Evolutionary conservation across 2,113 vertebrate species (phyloP), one percentile per base, ranked within the genome.

Genomic region (Dolichotis patagonum): DNA sequence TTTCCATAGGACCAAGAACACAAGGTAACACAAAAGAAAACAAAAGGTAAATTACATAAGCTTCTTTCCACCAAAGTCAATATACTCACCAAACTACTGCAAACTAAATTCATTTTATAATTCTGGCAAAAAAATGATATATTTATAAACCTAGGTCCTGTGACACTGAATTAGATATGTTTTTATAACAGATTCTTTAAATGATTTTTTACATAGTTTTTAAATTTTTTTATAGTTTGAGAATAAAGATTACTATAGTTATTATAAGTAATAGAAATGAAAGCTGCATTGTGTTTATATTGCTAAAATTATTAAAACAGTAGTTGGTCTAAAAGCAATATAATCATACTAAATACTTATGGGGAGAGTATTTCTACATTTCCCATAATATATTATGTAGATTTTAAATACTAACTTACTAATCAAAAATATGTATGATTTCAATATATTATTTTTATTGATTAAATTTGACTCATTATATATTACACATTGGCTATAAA

Each of bases 381-480:
- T 86, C 85, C 2, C 28, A 26, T 87, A 88, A 78, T 32, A 93
- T 49, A 67, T 88, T 81, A 56, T 81, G 1, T 7, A 69, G 10
- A 86, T 80, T 3, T 20, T 11, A 96, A 87, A 75, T 87, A 16
- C 4, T 60, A 62, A 63, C n/a, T 63, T 35, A 43, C 5, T 58
- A 90, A 16, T 60, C 17, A 73, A 38, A 95, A 90, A 77, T 22
- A 7, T 52, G 0, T 28, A 10, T 30, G 6, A 63, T 78, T 78
- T 95, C 49, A 96, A 83, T 43, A 91, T 24, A 88, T 54, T 14
- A 26, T 82, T 88, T 88, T 78, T 4, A 73, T 7, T 78, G 43
- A 78, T 62, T n/a, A 86, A 91, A 91, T 32, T 73, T 3, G 11
- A 94, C 2, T 65, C 41, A 82, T 81, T 11, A 43, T 46, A 20